These are phyloP conservation scores for Lypha dubia DNA, from an alignment of 2,888 invertebrate genomes.

Conservation along the genomic window DNA sequence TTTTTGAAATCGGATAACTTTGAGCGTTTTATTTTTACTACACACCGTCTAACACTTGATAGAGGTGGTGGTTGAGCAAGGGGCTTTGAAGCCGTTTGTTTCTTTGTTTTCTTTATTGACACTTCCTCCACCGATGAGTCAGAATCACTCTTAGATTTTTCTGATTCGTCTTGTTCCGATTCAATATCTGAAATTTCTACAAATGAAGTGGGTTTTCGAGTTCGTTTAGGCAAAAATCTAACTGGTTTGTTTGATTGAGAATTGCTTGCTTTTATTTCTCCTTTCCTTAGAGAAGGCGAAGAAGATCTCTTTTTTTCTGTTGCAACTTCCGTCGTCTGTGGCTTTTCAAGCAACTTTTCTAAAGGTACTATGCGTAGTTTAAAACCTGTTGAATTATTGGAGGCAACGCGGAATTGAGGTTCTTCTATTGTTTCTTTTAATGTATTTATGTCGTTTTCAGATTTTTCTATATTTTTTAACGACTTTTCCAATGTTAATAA, in stretches of 20 bases:
- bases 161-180: slow-evolving; percentile 34
- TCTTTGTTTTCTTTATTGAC: slow-evolving; percentile 19
- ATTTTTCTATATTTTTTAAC: slow-evolving; percentile 3
- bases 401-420: slow-evolving; percentile 67
- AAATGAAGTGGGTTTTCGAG: slow-evolving; percentile 75
- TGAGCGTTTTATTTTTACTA: slow-evolving; percentile 59
- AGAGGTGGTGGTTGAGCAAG: slow-evolving; percentile 41
- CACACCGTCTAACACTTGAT: slow-evolving; percentile 54
- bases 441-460: slow-evolving; percentile 8
- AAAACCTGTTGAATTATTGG: slow-evolving; percentile 72
- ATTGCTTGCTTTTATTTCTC: not conserved
- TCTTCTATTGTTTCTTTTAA: slow-evolving; percentile 53
- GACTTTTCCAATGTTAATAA: slow-evolving; percentile 25
- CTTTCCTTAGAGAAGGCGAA: slow-evolving; percentile 51
- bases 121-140: slow-evolving; percentile 19
- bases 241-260: not conserved
- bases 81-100: not conserved
- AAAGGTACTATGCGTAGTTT: slow-evolving; percentile 80
- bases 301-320: slow-evolving; percentile 6
- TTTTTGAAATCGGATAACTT: slow-evolving; percentile 63
- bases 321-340: slow-evolving; percentile 55
- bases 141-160: slow-evolving; percentile 3
- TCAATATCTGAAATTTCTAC: slow-evolving; percentile 78
- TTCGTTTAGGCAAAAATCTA: slow-evolving; percentile 72
- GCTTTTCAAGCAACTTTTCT: slow-evolving; percentile 78